A percentile compares a stretch with the other conserved stretches of the same genome.
These are phyloP conservation scores for Callimorpha dominula DNA, from an alignment of 2,888 invertebrate species.

Conservation along the genomic window DNA sequence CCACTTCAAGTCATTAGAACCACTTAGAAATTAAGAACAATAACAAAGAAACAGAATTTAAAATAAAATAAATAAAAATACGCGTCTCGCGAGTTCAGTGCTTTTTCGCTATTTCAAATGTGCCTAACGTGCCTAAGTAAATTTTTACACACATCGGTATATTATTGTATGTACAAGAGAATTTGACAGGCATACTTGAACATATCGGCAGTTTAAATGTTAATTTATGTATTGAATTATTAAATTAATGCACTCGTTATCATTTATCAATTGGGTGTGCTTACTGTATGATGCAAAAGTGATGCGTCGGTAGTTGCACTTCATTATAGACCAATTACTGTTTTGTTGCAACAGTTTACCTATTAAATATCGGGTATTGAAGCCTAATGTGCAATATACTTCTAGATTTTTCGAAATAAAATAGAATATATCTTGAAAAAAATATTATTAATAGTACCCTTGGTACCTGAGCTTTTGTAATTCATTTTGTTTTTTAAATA, in stretches of 20 bases:
- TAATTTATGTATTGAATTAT: background rate
- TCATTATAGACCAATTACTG: slow-evolving; percentile 8
- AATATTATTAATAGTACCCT: too few relatives aligned
- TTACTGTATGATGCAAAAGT: slow-evolving; percentile 8
- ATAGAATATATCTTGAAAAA: too few relatives aligned
- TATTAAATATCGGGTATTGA: slow-evolving; percentile 1
- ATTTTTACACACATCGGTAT: too few relatives aligned
- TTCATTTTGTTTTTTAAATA: too few relatives aligned
- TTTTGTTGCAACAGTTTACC: slow-evolving; percentile 2
- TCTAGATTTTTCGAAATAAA: background rate
- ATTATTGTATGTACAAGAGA: background rate
- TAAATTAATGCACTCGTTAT: slow-evolving; percentile 12
- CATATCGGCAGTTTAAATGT: background rate
- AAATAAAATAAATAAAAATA: too few relatives aligned
- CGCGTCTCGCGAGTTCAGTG: too few relatives aligned
- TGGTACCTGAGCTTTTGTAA: too few relatives aligned
- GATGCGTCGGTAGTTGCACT: slow-evolving; percentile 5
- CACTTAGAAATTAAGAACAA: background rate
- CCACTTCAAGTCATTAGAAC: background rate
- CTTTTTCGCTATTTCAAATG: too few relatives aligned
- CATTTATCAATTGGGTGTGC: slow-evolving; percentile 16
- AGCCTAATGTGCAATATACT: background rate
- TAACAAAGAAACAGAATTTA: background rate
- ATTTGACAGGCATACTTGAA: too few relatives aligned
- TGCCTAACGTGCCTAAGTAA: too few relatives aligned